Evolutionary conservation across 2,888 invertebrate genomes (phyloP), one percentile per base, ranked within the genome.

Genomic region (Hartigia nigra): DNA sequence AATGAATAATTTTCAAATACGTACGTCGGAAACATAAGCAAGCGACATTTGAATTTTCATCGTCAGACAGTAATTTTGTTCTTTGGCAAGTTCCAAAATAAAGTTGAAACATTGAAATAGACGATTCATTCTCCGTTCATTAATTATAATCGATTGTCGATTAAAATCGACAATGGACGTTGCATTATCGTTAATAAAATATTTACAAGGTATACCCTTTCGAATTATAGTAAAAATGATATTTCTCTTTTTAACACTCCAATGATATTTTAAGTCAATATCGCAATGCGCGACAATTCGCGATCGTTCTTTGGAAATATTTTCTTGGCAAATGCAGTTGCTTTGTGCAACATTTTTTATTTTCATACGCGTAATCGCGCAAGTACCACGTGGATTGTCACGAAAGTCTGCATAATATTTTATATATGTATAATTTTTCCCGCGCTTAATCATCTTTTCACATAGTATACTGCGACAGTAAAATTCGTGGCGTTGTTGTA

Each of bases 381-480:
- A 23, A 55, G 23, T 23, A 23, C 55, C 55, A 55, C 23, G 55
- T 9, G 55, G 55, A 55, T 55, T 55, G 55, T 55, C 55, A 55
- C 55, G 55, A 55, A 55, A 55, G 55, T 55, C 23, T 31, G 36
- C 74, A 39, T 74, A 55, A 12, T 77, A 31, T 72, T 72, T 36
- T 69, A 72, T 23, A 77, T 69, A 74, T n/a, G 31, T 14, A 31
- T 70, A 37, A 14, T 32, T 14, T 72, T 37, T 77, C 32, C 23
- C 70, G 31, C 69, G 36, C 69, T 37, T 55, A 23, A 2, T 2
- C 23, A 55, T 72, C 14, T 74, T n/a, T 31, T 37, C 36, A 91
- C 88, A 91, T 89, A 37, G 90, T 91, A 83, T 87, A 89, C 83
- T 91, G 90, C 36, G 91, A 91, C 77, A 90, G 85, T 75, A 91